A percentile compares a stretch with the other conserved stretches of the same genome.
Conservation (phyloP, 2,888 invertebrate genomes). For the Empis stercorea region DNA sequence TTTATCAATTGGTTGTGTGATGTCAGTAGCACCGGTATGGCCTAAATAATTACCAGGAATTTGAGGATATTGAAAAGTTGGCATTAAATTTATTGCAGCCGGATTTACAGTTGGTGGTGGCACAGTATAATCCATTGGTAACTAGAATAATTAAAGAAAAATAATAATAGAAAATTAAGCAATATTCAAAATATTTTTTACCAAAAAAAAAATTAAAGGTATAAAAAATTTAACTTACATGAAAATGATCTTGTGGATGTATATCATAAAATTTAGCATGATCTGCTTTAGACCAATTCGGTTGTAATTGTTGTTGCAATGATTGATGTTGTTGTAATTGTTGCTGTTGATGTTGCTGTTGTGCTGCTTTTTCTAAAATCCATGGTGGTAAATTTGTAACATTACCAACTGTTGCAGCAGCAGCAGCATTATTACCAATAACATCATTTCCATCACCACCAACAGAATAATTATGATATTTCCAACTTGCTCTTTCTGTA, state of each 20-base stretch:
- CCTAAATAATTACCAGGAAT: conserved; percentile 21
- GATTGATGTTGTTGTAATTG: conserved; percentile 17
- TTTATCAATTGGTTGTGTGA: conserved; percentile 29
- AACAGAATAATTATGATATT: conserved; percentile 28
- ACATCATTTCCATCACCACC: conserved; percentile 1
- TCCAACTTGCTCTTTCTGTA: conserved; percentile 52
- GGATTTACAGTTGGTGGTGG: conserved; percentile 26
- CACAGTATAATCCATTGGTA: conserved; percentile 33
- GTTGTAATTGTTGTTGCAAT: conserved; percentile 16
- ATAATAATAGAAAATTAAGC: background rate
- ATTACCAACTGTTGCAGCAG: conserved; percentile 14
- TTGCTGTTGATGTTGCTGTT: conserved; percentile 17
- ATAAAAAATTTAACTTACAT: conserved; percentile 20
- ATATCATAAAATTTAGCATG: conserved; percentile 15
- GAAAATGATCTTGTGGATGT: conserved; percentile 31
- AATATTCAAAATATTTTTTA: background rate
- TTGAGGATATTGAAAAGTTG: conserved; percentile 29
- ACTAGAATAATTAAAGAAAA: background rate
- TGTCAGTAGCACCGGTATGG: conserved; percentile 18
- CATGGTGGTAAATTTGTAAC: conserved; percentile 19
- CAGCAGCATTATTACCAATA: background rate
- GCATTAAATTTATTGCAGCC: conserved; percentile 31
- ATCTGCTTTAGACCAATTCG: conserved; percentile 15
- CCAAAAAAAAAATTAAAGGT: background rate
- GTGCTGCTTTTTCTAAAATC: conserved; percentile 22